phyloP scores from a whole-genome alignment of 2,113 vertebrate genomes.

The Misgurnus mizolepis region DNA sequence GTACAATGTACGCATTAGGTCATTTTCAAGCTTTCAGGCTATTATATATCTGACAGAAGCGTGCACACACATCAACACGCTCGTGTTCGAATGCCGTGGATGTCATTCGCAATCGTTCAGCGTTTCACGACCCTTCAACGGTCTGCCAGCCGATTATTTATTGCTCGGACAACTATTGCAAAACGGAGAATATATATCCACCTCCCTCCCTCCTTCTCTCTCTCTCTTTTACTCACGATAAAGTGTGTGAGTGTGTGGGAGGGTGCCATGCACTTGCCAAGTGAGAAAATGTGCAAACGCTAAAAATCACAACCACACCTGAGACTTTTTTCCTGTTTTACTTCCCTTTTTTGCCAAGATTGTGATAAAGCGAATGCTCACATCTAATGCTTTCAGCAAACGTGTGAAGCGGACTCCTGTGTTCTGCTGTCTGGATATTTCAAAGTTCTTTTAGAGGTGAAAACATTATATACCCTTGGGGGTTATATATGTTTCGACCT shows the following conservation, averaged over 20 bases:
- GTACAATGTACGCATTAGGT: not conserved
- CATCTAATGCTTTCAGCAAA: slow-evolving; percentile 12
- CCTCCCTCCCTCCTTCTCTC: not conserved
- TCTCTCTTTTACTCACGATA: not conserved
- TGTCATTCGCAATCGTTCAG: not conserved
- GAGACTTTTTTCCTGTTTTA: slow-evolving; percentile 14
- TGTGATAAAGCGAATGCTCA: slow-evolving; percentile 24
- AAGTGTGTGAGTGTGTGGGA: slow-evolving; percentile 9
- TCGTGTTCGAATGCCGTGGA: not conserved
- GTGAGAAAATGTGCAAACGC: slow-evolving; percentile 34
- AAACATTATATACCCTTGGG: not conserved
- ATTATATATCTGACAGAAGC: not conserved
- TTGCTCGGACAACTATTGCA: not conserved
- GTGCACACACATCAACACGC: not conserved
- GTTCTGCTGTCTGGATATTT: not conserved
- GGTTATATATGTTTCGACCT: not conserved
- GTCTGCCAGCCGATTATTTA: not conserved
- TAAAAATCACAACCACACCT: slow-evolving; percentile 36
- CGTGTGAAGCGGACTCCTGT: slow-evolving; percentile 8
- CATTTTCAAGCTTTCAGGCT: not conserved
- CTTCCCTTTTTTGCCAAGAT: slow-evolving; percentile 15
- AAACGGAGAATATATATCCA: not conserved
- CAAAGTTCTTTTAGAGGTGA: not conserved
- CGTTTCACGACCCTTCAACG: not conserved
- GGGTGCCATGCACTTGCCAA: not conserved